phyloP scores from a whole-genome alignment of 1,140 invertebrate species.

The Metaphire vulgaris region DNA sequence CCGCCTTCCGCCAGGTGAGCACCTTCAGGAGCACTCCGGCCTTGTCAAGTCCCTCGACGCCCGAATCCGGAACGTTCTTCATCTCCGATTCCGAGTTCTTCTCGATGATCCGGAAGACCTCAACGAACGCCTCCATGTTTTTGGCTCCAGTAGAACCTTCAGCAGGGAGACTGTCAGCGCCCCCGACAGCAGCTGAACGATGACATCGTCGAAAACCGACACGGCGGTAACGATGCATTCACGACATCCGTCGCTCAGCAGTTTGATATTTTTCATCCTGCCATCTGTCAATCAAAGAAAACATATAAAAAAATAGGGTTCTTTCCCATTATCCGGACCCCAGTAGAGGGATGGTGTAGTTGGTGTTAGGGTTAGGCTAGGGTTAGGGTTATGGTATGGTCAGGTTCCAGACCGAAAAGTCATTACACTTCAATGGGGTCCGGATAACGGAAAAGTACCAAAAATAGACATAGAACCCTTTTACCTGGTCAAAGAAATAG shows the following conservation, averaged over 20 bases:
- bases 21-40: neutral
- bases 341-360: too few relatives aligned
- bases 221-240: constrained; percentile 5
- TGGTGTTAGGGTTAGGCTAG: too few relatives aligned
- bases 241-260: constrained; percentile 12
- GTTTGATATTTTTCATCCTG: neutral
- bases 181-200: neutral
- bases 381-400: too few relatives aligned
- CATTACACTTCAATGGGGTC: too few relatives aligned
- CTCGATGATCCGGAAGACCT: neutral
- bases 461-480: too few relatives aligned
- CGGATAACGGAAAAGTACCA: too few relatives aligned
- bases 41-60: neutral
- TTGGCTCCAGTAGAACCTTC: neutral
- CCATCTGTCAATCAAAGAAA: neutral
- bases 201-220: neutral
- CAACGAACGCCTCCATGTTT: neutral
- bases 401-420: too few relatives aligned
- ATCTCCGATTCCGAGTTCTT: constrained; percentile 1
- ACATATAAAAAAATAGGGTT: too few relatives aligned
- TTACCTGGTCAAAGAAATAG: too few relatives aligned
- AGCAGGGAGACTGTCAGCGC: neutral
- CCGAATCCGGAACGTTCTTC: neutral
- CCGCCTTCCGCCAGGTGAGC: neutral
- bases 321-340: too few relatives aligned